These are phyloP conservation scores for Pilophorus perplexus DNA, from an alignment of 2,888 invertebrate species.

Conservation along the genomic window DNA sequence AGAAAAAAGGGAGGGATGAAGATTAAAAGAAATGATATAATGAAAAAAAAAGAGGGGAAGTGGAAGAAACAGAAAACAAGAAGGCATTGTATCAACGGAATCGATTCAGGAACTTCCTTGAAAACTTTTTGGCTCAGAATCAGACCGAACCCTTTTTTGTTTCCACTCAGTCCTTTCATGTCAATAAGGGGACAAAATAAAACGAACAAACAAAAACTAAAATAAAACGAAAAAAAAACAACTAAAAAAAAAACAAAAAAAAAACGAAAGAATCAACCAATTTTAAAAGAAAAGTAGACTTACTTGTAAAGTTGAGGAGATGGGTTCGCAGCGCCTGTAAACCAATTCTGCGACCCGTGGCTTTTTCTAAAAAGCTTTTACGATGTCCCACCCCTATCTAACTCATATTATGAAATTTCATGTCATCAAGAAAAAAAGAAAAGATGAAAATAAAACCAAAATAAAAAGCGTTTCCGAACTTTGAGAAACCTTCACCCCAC, in stretches of 20 bases:
- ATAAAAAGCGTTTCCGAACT: background rate
- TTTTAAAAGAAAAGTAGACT: constrained; percentile 40
- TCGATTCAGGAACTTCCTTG: constrained; percentile 16
- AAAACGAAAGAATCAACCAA: constrained; percentile 13
- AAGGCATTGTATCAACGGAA: constrained; percentile 5
- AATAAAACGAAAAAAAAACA: constrained; percentile 25
- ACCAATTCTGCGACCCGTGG: constrained; percentile 12
- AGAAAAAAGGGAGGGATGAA: background rate
- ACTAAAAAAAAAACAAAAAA: constrained; percentile 36
- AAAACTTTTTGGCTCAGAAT: constrained; percentile 5
- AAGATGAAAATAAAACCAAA: constrained; percentile 2
- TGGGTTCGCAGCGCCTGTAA: constrained; percentile 40
- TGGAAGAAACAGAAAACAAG: background rate
- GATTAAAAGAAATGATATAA: background rate
- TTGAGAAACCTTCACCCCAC: background rate
- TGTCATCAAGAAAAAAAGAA: constrained; percentile 33
- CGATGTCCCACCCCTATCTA: constrained; percentile 19
- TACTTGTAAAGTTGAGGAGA: constrained; percentile 41
- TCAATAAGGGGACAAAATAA: constrained; percentile 1
- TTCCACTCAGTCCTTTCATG: constrained; percentile 9
- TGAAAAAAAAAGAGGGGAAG: background rate
- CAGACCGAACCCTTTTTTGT: constrained; percentile 5
- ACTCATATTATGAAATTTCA: constrained; percentile 47
- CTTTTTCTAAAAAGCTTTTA: constrained; percentile 34
- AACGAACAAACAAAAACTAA: constrained; percentile 6